Percentiles rank a stretch among this genome's conserved stretches.
Conservation (phyloP, 2,113 vertebrate species). For the Nicator chloris region DNA sequence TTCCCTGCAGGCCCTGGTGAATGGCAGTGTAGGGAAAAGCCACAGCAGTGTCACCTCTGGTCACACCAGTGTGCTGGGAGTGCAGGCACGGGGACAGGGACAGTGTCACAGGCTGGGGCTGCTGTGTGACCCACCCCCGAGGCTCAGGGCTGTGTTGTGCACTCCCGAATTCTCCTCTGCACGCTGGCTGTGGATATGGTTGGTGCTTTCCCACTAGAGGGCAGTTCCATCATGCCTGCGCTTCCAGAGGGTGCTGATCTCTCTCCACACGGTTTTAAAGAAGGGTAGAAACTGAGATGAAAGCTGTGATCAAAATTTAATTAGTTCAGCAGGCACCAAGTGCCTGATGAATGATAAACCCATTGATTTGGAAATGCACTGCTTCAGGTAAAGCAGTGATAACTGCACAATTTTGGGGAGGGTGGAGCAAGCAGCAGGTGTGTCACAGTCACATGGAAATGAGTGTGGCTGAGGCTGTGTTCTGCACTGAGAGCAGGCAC, state of each 20-base stretch:
- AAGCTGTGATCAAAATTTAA: accelerated
- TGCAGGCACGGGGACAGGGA: background rate
- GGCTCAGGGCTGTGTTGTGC: background rate
- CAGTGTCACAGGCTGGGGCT: background rate
- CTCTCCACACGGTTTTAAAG: background rate
- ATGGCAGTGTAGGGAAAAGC: background rate
- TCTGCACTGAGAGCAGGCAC: background rate
- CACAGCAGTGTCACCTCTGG: background rate
- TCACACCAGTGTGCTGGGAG: background rate
- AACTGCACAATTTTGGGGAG: background rate
- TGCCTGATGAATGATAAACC: background rate
- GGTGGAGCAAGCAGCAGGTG: background rate
- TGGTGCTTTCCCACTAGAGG: conserved; percentile 13
- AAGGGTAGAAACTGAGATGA: background rate
- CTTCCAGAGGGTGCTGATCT: background rate
- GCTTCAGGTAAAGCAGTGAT: background rate
- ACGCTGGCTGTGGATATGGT: accelerated
- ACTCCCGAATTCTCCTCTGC: background rate
- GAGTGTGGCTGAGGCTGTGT: background rate
- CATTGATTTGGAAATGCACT: background rate
- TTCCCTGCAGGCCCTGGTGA: background rate
- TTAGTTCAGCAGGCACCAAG: background rate
- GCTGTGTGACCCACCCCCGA: background rate
- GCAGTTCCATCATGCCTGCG: background rate
- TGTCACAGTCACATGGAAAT: background rate